phyloP scores from a whole-genome alignment of 2,888 invertebrate species.

The Parapristionchus giblindavisi region DNA sequence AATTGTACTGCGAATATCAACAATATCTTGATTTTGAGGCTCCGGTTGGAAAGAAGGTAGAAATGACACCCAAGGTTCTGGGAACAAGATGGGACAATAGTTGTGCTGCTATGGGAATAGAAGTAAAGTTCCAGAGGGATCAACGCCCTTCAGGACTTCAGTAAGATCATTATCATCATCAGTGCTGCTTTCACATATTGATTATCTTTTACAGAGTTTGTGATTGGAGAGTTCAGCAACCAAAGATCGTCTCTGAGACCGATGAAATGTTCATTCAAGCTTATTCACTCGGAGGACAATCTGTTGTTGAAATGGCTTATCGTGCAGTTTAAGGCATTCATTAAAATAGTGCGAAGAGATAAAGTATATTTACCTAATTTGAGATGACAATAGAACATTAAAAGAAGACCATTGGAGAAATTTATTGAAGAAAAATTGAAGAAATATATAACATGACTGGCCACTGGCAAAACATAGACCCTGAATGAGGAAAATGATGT shows the following conservation, averaged over 20 bases:
- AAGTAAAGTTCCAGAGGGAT: conserved; percentile 22
- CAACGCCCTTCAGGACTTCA: conserved; percentile 18
- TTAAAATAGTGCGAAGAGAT: no score
- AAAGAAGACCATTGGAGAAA: no score
- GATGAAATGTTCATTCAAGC: conserved; percentile 11
- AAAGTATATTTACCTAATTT: no score
- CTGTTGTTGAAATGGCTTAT: neutral
- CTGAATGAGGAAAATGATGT: no score
- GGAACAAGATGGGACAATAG: conserved; percentile 18
- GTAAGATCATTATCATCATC: neutral
- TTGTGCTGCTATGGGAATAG: conserved; percentile 22
- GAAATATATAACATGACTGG: no score
- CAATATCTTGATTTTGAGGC: neutral
- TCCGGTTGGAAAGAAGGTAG: conserved; percentile 6
- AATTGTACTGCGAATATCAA: neutral
- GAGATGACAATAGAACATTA: no score
- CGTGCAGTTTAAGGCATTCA: no score
- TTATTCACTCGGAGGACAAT: conserved; percentile 5
- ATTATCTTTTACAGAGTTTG: conserved; percentile 13
- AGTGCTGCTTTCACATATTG: neutral
- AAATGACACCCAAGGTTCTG: conserved; percentile 14
- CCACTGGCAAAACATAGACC: no score
- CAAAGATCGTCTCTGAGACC: neutral
- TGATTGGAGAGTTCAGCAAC: neutral
- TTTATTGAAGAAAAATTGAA: no score